A percentile compares a stretch with the other conserved stretches of the same genome.
These are phyloP conservation scores for Drosophila tropicalis DNA, from an alignment of 1,140 invertebrate genomes.

Conservation along the genomic window DNA sequence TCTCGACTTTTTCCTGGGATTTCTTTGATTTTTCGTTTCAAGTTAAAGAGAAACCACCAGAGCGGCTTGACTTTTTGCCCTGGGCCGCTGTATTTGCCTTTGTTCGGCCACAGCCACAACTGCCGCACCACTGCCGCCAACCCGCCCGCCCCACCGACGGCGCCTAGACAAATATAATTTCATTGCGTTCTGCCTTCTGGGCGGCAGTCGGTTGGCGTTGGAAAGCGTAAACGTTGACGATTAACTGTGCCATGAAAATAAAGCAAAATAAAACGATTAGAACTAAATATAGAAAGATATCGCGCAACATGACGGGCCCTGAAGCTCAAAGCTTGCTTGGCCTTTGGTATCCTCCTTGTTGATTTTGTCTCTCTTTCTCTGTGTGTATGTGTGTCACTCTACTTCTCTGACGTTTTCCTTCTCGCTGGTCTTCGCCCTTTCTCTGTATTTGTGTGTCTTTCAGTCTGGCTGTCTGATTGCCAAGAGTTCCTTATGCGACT, in stretches of 20 bases:
- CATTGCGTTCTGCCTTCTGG: slow-evolving; percentile 72
- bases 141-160: not conserved
- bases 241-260: slow-evolving; percentile 83
- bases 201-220: slow-evolving; percentile 73
- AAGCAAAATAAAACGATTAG: slow-evolving; percentile 83
- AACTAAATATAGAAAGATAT: slow-evolving; percentile 82
- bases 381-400: not conserved
- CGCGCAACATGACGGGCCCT: slow-evolving; percentile 73
- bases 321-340: slow-evolving; percentile 24
- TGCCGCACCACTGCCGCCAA: slow-evolving; percentile 18
- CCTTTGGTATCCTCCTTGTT: slow-evolving; percentile 1
- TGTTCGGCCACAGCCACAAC: slow-evolving; percentile 12
- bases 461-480: not conserved
- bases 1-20: slow-evolving; percentile 18
- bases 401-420: not conserved
- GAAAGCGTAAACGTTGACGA: slow-evolving; percentile 82
- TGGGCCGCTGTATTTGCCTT: slow-evolving; percentile 29
- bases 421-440: slow-evolving; percentile 5
- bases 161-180: slow-evolving; percentile 80
- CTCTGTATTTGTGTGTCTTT: too few species aligned
- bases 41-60: slow-evolving; percentile 57
- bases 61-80: slow-evolving; percentile 56
- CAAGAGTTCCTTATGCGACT: slow-evolving; percentile 28
- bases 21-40: slow-evolving; percentile 54
- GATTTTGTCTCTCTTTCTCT: not conserved